Conservation (phyloP, 2,888 invertebrate species). For the Macrophya alboannulata region DNA sequence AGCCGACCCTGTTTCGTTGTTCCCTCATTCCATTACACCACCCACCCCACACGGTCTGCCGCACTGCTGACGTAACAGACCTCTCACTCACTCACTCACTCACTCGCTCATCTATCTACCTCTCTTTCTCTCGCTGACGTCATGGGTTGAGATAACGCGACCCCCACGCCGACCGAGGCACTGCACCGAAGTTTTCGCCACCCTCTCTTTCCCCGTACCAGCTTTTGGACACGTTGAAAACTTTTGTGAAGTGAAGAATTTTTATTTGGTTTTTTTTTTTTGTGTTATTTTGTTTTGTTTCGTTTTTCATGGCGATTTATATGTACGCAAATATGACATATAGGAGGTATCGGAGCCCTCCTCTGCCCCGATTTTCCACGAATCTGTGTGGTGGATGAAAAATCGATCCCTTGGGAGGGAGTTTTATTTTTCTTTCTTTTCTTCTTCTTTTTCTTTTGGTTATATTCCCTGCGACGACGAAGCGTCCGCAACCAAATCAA, state of each 20-base stretch:
- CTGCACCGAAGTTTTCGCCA: slow-evolving; percentile 1
- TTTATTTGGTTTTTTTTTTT: slow-evolving; percentile 36
- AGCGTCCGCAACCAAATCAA: slow-evolving; percentile 32
- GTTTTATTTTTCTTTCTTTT: slow-evolving; percentile 44
- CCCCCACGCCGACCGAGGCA: slow-evolving; percentile 52
- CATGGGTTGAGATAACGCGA: slow-evolving; percentile 65
- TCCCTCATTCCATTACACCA: slow-evolving; percentile 46
- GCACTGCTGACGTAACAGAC: slow-evolving; percentile 72
- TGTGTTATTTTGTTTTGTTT: background rate
- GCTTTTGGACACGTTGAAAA: background rate
- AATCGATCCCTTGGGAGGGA: slow-evolving; percentile 12
- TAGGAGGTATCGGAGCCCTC: background rate
- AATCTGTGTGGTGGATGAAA: slow-evolving; percentile 28
- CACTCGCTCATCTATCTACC: background rate
- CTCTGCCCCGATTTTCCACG: slow-evolving; percentile 11
- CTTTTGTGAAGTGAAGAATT: background rate
- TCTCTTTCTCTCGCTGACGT: slow-evolving; percentile 68
- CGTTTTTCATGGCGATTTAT: too few species aligned
- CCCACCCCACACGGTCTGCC: slow-evolving; percentile 66
- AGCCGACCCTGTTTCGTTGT: slow-evolving; percentile 70
- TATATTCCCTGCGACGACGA: slow-evolving; percentile 43
- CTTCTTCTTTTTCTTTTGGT: slow-evolving; percentile 44
- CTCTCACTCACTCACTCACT: slow-evolving; percentile 26
- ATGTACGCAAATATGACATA: background rate
- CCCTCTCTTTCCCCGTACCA: slow-evolving; percentile 33